Conservation (phyloP, 1,140 invertebrate species). For the Bilobella aurantiaca region DNA sequence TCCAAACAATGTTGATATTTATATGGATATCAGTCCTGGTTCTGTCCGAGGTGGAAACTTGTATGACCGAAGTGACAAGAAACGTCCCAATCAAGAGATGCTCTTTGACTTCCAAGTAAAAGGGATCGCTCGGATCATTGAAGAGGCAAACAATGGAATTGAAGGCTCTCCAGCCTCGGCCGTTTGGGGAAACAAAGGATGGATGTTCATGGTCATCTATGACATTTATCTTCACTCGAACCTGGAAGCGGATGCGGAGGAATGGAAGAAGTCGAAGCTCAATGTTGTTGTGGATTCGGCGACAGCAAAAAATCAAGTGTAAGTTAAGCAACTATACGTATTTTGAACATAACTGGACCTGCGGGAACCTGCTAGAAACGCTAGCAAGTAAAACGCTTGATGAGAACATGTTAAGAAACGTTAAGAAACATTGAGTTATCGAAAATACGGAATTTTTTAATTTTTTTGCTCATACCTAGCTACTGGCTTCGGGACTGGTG, state of each 20-base stretch:
- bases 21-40: background rate
- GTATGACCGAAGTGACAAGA: constrained; percentile 3
- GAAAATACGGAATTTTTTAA: background rate
- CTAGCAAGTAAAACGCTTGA: too few relatives aligned
- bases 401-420: too few relatives aligned
- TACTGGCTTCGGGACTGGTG: constrained; percentile 8
- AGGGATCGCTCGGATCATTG: background rate
- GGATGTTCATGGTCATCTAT: background rate
- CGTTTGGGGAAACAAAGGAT: background rate
- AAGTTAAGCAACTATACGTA: background rate
- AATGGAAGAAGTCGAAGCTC: background rate
- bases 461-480: background rate
- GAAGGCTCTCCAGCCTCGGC: background rate
- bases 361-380: too few relatives aligned
- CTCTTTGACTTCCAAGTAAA: background rate
- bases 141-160: background rate
- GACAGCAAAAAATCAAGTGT: background rate
- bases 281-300: background rate
- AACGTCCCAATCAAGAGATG: background rate
- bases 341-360: too few relatives aligned
- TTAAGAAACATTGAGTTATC: too few relatives aligned
- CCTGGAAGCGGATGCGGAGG: background rate
- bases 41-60: background rate
- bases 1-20: background rate
- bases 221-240: background rate